These are phyloP conservation scores for Syrrhaptes paradoxus DNA, from an alignment of 2,113 vertebrate species.

Conservation along the genomic window DNA sequence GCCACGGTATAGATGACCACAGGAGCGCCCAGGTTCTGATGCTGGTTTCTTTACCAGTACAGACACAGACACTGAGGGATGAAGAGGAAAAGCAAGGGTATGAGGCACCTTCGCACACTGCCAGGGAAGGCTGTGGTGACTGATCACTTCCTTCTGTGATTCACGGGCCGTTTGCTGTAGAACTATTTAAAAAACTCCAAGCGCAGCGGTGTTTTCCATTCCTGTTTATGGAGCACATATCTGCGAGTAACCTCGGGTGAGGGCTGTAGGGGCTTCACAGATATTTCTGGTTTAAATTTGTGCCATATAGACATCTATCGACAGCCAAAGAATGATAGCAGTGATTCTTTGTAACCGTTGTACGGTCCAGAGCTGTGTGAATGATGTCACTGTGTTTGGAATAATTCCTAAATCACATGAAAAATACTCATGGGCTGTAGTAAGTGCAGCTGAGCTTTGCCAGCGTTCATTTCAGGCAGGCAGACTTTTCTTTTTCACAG, in stretches of 20 bases:
- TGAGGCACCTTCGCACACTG: not conserved
- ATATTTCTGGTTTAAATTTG: not conserved
- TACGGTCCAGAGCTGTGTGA: slow-evolving; percentile 1
- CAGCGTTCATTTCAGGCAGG: slow-evolving; percentile 35
- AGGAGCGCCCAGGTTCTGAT: not conserved
- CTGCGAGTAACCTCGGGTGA: not conserved
- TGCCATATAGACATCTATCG: not conserved
- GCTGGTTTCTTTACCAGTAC: not conserved
- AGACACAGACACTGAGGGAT: not conserved
- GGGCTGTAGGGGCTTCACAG: not conserved
- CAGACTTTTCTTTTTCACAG: not conserved
- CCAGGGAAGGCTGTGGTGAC: not conserved
- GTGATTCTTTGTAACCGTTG: not conserved
- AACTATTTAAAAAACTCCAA: not conserved
- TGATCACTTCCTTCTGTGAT: slow-evolving; percentile 1
- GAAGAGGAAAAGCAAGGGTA: not conserved
- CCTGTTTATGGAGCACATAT: not conserved
- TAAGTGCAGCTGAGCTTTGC: slow-evolving; percentile 5
- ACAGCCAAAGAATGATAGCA: not conserved
- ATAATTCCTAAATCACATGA: slow-evolving; percentile 57
- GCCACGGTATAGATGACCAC: not conserved
- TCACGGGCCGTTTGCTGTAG: not conserved
- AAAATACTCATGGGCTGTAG: slow-evolving; percentile 51
- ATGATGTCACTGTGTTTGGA: slow-evolving; percentile 56
- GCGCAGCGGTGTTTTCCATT: not conserved